Evolutionary conservation across 2,113 vertebrate species (phyloP).

Genomic region (Phyllopteryx taeniolatus): DNA sequence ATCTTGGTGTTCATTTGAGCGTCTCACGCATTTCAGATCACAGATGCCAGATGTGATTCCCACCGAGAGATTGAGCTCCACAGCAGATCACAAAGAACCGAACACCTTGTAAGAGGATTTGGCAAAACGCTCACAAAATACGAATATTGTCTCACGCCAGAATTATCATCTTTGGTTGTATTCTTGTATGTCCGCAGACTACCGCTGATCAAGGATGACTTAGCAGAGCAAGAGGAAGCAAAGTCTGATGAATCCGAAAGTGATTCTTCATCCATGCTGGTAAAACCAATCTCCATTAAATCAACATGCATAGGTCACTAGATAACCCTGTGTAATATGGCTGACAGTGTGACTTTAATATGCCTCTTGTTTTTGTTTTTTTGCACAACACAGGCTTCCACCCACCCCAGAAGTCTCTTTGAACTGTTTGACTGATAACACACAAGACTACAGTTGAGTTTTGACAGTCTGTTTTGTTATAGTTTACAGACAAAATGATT

Average conservation of each 20-base stretch:
- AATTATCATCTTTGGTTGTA: neutral
- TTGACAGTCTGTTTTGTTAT: neutral
- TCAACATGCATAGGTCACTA: neutral
- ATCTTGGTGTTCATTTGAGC: neutral
- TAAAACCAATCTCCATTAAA: conserved; percentile 33
- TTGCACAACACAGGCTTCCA: conserved; percentile 59
- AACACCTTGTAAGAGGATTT: conserved; percentile 49
- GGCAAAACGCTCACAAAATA: neutral
- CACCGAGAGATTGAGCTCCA: conserved; percentile 3
- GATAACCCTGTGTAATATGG: neutral
- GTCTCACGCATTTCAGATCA: conserved; percentile 25
- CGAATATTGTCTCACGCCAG: neutral
- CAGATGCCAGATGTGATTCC: conserved; percentile 37
- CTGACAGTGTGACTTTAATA: neutral
- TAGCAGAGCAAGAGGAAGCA: conserved; percentile 39
- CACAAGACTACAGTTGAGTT: neutral
- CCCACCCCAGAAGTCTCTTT: conserved; percentile 55
- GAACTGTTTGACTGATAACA: conserved; percentile 72
- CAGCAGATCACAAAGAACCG: conserved; percentile 30
- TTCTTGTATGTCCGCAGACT: conserved; percentile 49
- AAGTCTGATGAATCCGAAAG: conserved; percentile 61
- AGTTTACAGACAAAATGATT: neutral
- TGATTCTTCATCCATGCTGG: conserved; percentile 49
- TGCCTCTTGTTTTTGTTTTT: neutral
- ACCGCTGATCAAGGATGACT: conserved; percentile 60